These are phyloP conservation scores for Nettapus auritus DNA, from an alignment of 2,113 vertebrate species.

Conservation along the genomic window DNA sequence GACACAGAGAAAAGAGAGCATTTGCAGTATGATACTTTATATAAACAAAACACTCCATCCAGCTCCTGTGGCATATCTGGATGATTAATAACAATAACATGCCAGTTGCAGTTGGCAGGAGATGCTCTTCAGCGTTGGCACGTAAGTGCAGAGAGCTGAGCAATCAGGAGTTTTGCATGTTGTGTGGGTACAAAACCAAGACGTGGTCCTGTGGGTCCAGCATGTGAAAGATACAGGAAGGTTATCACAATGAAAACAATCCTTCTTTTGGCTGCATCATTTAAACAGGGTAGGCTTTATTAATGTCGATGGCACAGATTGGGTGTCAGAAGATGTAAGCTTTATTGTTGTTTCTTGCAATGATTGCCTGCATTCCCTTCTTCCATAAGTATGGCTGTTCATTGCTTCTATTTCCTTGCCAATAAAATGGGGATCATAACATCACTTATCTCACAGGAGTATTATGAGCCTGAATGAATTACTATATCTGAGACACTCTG, in stretches of 20 bases:
- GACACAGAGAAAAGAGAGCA: background rate
- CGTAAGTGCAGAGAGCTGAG: background rate
- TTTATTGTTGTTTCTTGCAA: background rate
- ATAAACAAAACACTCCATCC: background rate
- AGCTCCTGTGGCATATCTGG: background rate
- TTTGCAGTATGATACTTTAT: background rate
- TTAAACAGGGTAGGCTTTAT: background rate
- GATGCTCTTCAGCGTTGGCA: background rate
- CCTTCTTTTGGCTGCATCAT: background rate
- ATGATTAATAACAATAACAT: background rate
- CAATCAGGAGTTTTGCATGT: background rate
- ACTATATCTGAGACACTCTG: background rate
- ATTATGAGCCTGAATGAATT: background rate
- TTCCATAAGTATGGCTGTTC: background rate
- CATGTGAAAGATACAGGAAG: background rate
- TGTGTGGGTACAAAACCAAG: background rate
- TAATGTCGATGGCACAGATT: background rate
- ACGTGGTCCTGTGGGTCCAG: background rate
- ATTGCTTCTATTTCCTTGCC: background rate
- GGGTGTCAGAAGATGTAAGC: background rate
- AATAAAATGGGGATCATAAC: background rate
- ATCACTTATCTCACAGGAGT: background rate
- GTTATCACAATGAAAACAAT: background rate
- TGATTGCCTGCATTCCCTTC: rapidly evolving
- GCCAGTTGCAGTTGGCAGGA: background rate